Evolutionary conservation across 2,113 vertebrate species (phyloP).

Genomic region (Pongo abelii): DNA sequence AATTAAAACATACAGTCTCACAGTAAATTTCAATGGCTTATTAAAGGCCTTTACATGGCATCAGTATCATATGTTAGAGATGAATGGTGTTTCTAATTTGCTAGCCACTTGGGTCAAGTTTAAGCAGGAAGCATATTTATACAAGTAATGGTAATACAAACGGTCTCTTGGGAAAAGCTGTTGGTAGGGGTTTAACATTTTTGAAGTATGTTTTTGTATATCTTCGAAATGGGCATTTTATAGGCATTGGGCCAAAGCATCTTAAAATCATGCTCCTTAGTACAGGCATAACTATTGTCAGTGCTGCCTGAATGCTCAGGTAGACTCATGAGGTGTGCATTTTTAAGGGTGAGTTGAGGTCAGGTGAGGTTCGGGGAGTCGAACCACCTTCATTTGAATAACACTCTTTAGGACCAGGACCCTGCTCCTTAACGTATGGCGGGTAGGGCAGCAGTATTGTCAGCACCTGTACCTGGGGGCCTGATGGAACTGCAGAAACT

Average conservation of each 20-base stretch:
- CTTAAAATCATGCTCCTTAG: not conserved
- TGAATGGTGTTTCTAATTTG: constrained; percentile 61
- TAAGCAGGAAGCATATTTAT: constrained; percentile 56
- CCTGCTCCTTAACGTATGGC: not conserved
- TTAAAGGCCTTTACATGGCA: constrained; percentile 53
- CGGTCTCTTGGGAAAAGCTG: constrained; percentile 52
- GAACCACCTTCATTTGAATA: not conserved
- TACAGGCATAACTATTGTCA: fast-evolving
- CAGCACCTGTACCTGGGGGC: not conserved
- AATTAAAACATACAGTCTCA: constrained; percentile 52
- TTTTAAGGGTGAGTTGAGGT: not conserved
- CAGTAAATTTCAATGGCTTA: constrained; percentile 68
- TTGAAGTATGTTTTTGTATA: constrained; percentile 47
- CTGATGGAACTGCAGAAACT: not conserved
- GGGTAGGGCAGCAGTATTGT: not conserved
- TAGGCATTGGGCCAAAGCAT: constrained; percentile 6
- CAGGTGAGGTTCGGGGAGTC: not conserved
- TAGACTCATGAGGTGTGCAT: not conserved
- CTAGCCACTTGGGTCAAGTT: constrained; percentile 61
- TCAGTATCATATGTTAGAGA: constrained; percentile 51
- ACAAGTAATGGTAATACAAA: constrained; percentile 51
- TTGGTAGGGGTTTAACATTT: constrained; percentile 57
- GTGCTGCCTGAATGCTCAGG: not conserved
- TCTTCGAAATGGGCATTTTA: constrained; percentile 48
- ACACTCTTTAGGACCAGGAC: not conserved